Conservation (phyloP, 1,140 invertebrate genomes). For the Bathynomus jamesi region DNA sequence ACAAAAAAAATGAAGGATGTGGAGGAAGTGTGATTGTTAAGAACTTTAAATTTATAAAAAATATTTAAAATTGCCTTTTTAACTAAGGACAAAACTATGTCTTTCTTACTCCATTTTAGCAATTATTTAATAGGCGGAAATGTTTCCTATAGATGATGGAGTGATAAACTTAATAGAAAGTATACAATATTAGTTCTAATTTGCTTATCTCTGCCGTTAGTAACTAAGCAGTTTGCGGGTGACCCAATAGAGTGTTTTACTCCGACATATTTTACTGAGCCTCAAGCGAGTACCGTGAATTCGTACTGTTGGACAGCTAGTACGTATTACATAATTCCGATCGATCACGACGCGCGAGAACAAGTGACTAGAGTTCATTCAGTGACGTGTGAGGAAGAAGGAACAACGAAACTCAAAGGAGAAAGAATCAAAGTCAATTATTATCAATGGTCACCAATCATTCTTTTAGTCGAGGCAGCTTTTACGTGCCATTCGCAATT, state of each 20-base stretch:
- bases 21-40: too few relatives aligned
- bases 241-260: slow-evolving; percentile 50
- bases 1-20: too few relatives aligned
- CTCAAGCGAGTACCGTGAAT: slow-evolving; percentile 43
- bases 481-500: slow-evolving; percentile 52
- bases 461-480: slow-evolving; percentile 50
- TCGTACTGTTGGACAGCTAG: slow-evolving; percentile 45
- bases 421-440: slow-evolving; percentile 44
- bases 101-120: slow-evolving; percentile 42
- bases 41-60: too few relatives aligned
- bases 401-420: slow-evolving; percentile 23
- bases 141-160: slow-evolving; percentile 51
- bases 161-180: slow-evolving; percentile 51
- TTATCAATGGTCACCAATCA: slow-evolving; percentile 54
- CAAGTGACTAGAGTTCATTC: slow-evolving; percentile 37
- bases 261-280: slow-evolving; percentile 45
- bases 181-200: slow-evolving; percentile 51
- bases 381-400: slow-evolving; percentile 32
- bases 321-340: slow-evolving; percentile 43
- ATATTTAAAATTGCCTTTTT: too few relatives aligned
- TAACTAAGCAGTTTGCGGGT: slow-evolving; percentile 52
- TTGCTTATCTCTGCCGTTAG: slow-evolving; percentile 50
- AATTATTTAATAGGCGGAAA: slow-evolving; percentile 45
- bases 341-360: slow-evolving; percentile 34
- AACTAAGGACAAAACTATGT: too few relatives aligned